Base-by-base conservation (phyloP, 2,888 invertebrate genomes). In the Rotaria socialis region DNA sequence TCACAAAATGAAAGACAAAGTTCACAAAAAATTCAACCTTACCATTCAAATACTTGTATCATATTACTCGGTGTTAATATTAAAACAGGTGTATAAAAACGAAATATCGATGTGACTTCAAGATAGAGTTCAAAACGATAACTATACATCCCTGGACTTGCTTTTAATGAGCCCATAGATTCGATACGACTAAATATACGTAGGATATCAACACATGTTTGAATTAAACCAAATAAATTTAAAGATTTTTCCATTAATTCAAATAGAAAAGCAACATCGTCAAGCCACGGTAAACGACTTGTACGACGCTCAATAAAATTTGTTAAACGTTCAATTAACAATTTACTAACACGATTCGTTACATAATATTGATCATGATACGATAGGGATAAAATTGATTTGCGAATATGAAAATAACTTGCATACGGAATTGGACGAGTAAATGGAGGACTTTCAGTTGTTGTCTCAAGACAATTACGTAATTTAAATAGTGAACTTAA, bases 321-420 rank as follows among this genome's bases (percentile, higher is more conserved):
- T 11, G 80, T 80, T 80, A 80, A 47, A 80, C 80, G 80, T 80
- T 80, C 80, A 24, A 80, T 47, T 47, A 80, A n/a, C 47, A 80
- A 16, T 80, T 80, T 80, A 80, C 80, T 80, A 80, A 80, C 80
- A 80, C 80, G 80, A 80, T 80, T 80, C 10, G 80, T 80, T 24
- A 80, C 47, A 80, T 80, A 80, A 47, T 80, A 80, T 80, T 80
- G 80, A 80, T 80, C 80, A 80, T 80, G 80, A 80, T 80, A 47
- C 0, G 80, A 80, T 80, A 80, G n/a, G 6, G 43, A 47, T 47
- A 80, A 11, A 11, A 80, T 47, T 47, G 80, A 43, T 80, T 24
- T 47, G 14, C 80, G 43, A 47, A 80, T 80, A n/a, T 47, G 16
- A 8, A 80, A 6, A 80, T 80, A 80, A n/a, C 19, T 2, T 47